Evolutionary conservation across 2,797 vertebrate species (phyloP).

Genomic region (Macrochelys suwanniensis): DNA sequence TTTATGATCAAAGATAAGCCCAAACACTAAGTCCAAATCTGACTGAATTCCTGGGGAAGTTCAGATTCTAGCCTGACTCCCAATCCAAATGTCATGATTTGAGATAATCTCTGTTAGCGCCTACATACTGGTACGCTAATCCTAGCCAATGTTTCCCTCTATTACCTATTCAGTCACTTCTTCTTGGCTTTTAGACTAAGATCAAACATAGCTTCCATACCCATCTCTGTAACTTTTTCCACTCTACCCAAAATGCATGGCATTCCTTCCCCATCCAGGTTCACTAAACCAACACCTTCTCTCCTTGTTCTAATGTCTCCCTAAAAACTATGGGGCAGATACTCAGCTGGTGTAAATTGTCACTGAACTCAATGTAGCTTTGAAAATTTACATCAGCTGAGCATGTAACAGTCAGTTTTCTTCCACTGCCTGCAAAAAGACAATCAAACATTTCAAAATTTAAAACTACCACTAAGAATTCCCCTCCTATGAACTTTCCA

Average conservation of each 20-base stretch:
- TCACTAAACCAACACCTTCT: not conserved
- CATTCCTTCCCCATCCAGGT: too few relatives aligned
- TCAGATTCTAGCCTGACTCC: too few relatives aligned
- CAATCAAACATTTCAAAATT: not conserved
- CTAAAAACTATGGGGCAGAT: not conserved
- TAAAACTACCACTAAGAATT: not conserved
- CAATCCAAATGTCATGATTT: not conserved
- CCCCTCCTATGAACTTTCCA: not conserved
- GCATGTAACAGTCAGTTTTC: not conserved
- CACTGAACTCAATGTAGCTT: not conserved
- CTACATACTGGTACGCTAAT: not conserved
- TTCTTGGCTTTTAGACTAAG: not conserved
- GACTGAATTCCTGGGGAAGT: not conserved
- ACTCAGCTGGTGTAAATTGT: not conserved
- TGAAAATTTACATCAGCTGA: not conserved
- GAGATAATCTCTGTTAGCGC: not conserved
- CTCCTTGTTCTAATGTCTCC: not conserved
- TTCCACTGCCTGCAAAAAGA: not conserved
- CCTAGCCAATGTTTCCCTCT: not conserved
- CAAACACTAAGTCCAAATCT: not conserved
- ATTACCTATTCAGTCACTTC: not conserved
- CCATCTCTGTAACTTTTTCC: fast-evolving
- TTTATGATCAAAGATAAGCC: not conserved
- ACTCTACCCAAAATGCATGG: not conserved
- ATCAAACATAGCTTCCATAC: not conserved